Evolutionary conservation across 2,797 vertebrate species (phyloP), one percentile per base, ranked within the genome.

Genomic region (Meriones psammophilus): DNA sequence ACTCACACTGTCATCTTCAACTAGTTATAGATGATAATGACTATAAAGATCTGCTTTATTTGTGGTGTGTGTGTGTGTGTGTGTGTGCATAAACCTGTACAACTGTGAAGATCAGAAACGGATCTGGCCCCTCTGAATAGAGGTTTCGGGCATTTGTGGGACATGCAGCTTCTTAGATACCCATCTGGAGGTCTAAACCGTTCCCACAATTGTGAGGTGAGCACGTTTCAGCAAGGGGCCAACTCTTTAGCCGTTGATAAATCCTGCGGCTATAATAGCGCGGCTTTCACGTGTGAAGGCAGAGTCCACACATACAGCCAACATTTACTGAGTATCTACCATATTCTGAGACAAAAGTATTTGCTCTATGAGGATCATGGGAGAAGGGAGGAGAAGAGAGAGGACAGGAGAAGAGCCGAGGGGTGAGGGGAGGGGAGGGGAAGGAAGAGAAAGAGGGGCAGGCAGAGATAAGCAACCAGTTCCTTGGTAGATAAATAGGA

Each of bases 401-500:
- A 7, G 3, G 42, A 7, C 28, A 8, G n/a, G 60, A 8, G 3
- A 28, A 66, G 12, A 18, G 2, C 1, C 33, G 22, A 58, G 12
- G 5, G 18, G 8, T 8, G 10, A 4, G 14, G 3, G 15, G 1
- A 10, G n/a, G 7, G 26, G 7, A 24, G 18, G 9, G 13, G 2
- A 5, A 2, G 46, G 22, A 26, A 18, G 33, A 28, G n/a, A 71
- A 71, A 33, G 22, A 5, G 12, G 20, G 18, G 8, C 14, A 56
- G 36, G 66, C 8, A 24, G 2, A 8, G 28, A 64, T 20, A 81
- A 58, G 22, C 7, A 36, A 54, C 17, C 71, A 30, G 87, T 54
- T 76, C 81, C 66, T 96, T 81, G 73, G 9, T 92, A 74, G 91
- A 64, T 22, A 68, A 68, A 85, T 15, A 89, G 79, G 42, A 74